Evolutionary conservation across 2,113 vertebrate species (phyloP), one percentile per base, ranked within the genome.

Genomic region (Cyanocitta stelleri): DNA sequence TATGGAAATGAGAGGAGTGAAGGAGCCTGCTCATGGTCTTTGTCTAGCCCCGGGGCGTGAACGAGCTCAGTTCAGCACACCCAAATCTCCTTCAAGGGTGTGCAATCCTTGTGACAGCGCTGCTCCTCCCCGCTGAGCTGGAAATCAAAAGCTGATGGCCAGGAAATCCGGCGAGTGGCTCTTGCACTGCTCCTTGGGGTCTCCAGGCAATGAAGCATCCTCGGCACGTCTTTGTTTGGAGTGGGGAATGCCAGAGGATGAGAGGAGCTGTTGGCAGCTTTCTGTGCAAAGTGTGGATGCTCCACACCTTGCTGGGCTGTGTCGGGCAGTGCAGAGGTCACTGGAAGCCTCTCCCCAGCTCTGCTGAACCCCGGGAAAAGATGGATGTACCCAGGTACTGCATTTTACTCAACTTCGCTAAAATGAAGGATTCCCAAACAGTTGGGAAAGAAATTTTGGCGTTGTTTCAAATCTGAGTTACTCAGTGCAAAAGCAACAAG

Each of bases 341-440:
- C 17, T 4, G 7, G 13, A 1, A 41, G 39, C 54, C 43, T 55
- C 69, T 39, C 61, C 27, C 39, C 55, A 71, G 46, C 43, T 22
- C 37, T 58, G 11, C 59, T 51, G 69, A 73, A 41, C 18, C 24
- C 29, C 2, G 1, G 35, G 62, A 46, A 54, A 43, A 37, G 19
- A 22, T 0, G 1, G 22, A 44, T 0, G 1, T 9, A 63, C 35
- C 32, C 35, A 81, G 43, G 20, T 15, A 16, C 29, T 46, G n/a
- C 3, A 0, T 33, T 55, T 72, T 26, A 39, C 39, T 55, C 22
- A 20, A 1, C 7, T 52, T 69, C 26, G 24, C 63, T 19, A 13
- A 69, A 48, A 64, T 3, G 4, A 52, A 73, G 27, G 39, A 35
- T 48, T 55, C 56, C 3, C 44, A 27, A 66, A 39, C 0, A 9